Evolutionary conservation across 2,113 vertebrate species (phyloP).

Genomic region (Antennarius striatus): DNA sequence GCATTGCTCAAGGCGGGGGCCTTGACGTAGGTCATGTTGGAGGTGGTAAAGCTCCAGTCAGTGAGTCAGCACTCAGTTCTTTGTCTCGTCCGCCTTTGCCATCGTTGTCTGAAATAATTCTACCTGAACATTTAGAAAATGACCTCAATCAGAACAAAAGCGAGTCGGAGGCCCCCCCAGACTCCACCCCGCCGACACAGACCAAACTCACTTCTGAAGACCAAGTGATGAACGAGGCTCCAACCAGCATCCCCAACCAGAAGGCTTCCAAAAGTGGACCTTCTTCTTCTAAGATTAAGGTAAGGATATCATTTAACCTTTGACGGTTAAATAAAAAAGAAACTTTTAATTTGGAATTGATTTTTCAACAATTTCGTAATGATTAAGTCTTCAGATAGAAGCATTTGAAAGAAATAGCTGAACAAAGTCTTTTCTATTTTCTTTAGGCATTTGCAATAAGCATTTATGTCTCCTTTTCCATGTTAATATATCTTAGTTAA

Average conservation of each 20-base stretch:
- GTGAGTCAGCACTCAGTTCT: slow-evolving; percentile 55
- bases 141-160: slow-evolving; percentile 73
- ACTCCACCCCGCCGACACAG: slow-evolving; percentile 2
- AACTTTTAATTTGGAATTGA: too few species aligned
- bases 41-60: slow-evolving; percentile 34
- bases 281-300: slow-evolving; percentile 67
- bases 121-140: slow-evolving; percentile 84
- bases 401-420: too few species aligned
- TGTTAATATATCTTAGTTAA: too few species aligned
- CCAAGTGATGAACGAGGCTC: slow-evolving; percentile 56
- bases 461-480: background rate
- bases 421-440: slow-evolving; percentile 25
- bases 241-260: slow-evolving; percentile 66
- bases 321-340: too few species aligned
- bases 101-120: slow-evolving; percentile 76
- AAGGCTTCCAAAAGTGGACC: slow-evolving; percentile 60
- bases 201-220: background rate
- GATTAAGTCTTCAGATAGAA: too few species aligned
- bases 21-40: background rate
- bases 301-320: slow-evolving; percentile 46
- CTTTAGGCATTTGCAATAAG: background rate
- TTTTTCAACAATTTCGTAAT: background rate
- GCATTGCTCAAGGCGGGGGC: slow-evolving; percentile 47
- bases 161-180: slow-evolving; percentile 61
- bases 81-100: slow-evolving; percentile 55